Evolutionary conservation across 2,113 vertebrate genomes (phyloP).

Genomic region (Pteropus alecto): DNA sequence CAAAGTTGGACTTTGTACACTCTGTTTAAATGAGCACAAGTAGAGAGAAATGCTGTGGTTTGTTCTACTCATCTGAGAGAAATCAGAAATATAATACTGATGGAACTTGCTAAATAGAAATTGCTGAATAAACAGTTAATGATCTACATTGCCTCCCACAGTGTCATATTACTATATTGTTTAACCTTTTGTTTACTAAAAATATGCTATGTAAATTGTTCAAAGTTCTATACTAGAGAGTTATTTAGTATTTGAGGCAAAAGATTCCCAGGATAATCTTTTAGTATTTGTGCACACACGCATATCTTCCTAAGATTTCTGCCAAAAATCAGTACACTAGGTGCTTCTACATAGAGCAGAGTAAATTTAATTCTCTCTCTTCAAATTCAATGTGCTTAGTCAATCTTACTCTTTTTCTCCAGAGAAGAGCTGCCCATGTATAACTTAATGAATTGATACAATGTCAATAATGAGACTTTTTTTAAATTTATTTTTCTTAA

Average conservation of each 20-base stretch:
- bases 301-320: not conserved
- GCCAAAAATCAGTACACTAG: not conserved
- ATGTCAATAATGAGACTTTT: not conserved
- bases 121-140: not conserved
- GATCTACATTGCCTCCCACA: not conserved
- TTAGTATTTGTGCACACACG: not conserved
- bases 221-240: not conserved
- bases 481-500: too few species aligned
- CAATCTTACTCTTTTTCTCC: not conserved
- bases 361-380: not conserved
- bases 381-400: not conserved
- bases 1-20: not conserved
- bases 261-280: not conserved
- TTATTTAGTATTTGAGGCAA: not conserved
- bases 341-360: not conserved
- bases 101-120: conserved; percentile 15
- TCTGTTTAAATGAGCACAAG: not conserved
- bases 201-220: not conserved
- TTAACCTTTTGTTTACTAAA: conserved; percentile 26
- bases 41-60: not conserved
- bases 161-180: not conserved
- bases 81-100: not conserved
- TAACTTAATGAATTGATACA: not conserved
- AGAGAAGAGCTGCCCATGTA: not conserved
- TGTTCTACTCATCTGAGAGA: not conserved